These are phyloP conservation scores for Oxyruncus cristatus DNA, from an alignment of 2,113 vertebrate species.

Conservation along the genomic window DNA sequence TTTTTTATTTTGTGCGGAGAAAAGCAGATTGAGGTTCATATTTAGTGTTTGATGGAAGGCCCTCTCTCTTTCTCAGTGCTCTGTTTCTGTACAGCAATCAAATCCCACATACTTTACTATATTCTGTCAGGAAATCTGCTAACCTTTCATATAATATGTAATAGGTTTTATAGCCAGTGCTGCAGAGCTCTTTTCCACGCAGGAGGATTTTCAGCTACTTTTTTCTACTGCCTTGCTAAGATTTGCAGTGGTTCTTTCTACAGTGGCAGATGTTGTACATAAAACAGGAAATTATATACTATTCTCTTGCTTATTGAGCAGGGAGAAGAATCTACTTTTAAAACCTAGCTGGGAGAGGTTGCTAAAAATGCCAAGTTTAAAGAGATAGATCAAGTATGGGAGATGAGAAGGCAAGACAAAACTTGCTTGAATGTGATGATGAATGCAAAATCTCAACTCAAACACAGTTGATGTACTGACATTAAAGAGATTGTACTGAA, in stretches of 20 bases:
- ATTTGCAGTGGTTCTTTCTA: not conserved
- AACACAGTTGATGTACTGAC: conserved; percentile 4
- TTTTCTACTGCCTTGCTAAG: conserved; percentile 35
- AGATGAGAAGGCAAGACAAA: conserved; percentile 37
- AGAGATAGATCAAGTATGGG: conserved; percentile 10
- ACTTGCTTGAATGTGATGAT: not conserved
- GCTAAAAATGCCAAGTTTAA: conserved; percentile 21
- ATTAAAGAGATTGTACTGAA: conserved; percentile 37
- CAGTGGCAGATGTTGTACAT: not conserved
- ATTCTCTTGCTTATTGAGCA: not conserved
- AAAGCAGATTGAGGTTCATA: not conserved
- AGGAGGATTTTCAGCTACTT: conserved; percentile 2
- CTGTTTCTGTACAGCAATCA: not conserved
- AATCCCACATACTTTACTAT: not conserved
- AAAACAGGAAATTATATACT: conserved; percentile 13
- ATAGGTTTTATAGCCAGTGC: not conserved
- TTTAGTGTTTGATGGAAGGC: not conserved
- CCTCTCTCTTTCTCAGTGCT: not conserved
- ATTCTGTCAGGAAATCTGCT: conserved; percentile 29
- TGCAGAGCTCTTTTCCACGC: not conserved
- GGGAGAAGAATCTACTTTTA: conserved; percentile 23
- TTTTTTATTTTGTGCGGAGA: not conserved
- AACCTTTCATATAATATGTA: not conserved
- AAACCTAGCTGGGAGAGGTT: conserved; percentile 3
- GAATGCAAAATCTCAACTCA: conserved; percentile 29